Evolutionary conservation across 2,797 vertebrate species (phyloP), one percentile per base, ranked within the genome.

Genomic region (Esox masquinongy): DNA sequence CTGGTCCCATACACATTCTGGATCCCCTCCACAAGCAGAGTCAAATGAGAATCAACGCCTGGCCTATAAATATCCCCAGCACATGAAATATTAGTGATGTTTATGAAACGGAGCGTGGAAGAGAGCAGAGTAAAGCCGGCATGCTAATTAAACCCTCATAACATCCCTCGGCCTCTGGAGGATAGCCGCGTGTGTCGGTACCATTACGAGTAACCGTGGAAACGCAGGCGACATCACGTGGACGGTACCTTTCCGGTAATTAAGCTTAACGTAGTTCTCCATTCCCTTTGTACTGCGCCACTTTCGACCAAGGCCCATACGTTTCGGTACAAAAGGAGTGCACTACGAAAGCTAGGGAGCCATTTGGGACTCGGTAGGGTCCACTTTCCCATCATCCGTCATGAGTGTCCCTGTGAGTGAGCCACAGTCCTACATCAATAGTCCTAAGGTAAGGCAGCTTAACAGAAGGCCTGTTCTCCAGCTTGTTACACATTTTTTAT

Each of bases 211-310:
- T 73, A 59, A 73, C 56, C 71, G 53, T 43, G 71, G 53, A 61
- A 59, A 72, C 71, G 24, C 71, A 16, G 71, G 15, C 43, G 71
- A 72, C 34, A 51, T 72, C 71, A 26, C 22, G 5, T 4, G 71
- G 53, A 43, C 53, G n/a, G 9, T 39, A n/a, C 67, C 71, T 63
- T 53, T 47, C 53, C 56, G 36, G 53, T 63, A 61, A 39, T 59
- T 36, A 59, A 72, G 51, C 26, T 53, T 16, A 9, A 17, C 56
- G 22, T 2, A 11, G 19, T 0, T 2, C 11, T 14, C 36, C 36
- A 14, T 24, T 61, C 22, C 22, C 9, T 61, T 24, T 24, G 24
- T 12, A 56, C 19, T n/a, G 53, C 53, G 12, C 56, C 24, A 4
- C 22, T 26, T 24, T 5, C 4, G 56, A 61, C 22, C 56, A 59